Evolutionary conservation across 2,888 invertebrate species (phyloP), one percentile per base, ranked within the genome.

Genomic region (Philereme vetulata): DNA sequence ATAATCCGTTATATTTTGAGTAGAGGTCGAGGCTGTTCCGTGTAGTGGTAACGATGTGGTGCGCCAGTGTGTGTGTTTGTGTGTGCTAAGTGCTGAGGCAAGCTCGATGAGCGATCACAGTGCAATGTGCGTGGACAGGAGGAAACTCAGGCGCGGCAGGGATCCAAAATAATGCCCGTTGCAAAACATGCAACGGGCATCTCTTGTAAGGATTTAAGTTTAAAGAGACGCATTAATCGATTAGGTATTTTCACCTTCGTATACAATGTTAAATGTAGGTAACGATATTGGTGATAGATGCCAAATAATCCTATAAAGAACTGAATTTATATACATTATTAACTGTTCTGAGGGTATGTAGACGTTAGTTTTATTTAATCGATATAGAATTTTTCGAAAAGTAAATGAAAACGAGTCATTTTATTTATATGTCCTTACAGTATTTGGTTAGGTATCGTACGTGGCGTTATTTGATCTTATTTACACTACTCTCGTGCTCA

Each of bases 231-330:
- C 85, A 82, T 81, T 82, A 85, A 83, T 78, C 84, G 78, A 85
- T 84, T 85, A 85, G 88, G 89, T 88, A 86, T 85, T 88, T 75
- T 85, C 88, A 88, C 84, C 85, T 85, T 85, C 86, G 88, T 90
- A 85, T 88, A 91, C 90, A 88, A 86, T 86, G 84, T 88, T 88
- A 85, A 87, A 81, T 75, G 88, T 90, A 91, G 88, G 70, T 87
- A 84, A 83, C 82, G 79, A 84, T 87, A 84, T 86, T 90, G 92
- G 91, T 90, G 88, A 90, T 90, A 90, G 84, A 92, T 90, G 92
- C 91, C 91, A 90, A 91, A 92, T 90, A 90, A 92, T 88, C 89
- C 88, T 91, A 88, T 91, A 91, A 91, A 92, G 91, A 92, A 91
- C 91, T 92, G 92, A 92, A 91, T 90, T 92, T 91, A 87, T 90